Base-by-base conservation (phyloP, 2,113 vertebrate species). In the Syngnathus floridae region DNA sequence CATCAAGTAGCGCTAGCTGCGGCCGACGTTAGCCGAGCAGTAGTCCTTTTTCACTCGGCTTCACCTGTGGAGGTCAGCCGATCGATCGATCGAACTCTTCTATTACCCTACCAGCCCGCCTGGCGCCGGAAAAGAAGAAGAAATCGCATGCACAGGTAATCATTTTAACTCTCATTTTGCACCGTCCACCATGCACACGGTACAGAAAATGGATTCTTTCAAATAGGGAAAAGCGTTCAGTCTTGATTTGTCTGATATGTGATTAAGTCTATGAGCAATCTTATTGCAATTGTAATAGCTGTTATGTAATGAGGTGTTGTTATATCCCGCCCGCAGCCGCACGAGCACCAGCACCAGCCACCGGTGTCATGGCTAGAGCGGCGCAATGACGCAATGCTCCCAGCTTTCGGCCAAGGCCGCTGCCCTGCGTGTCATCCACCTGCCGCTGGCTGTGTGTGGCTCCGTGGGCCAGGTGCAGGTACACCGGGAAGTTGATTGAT, bases 401-500 rank as follows among this genome's bases (percentile, higher is more conserved):
- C 84, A 79, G 59, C 84, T 93, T 84, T 92, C 93, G 62, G 72
- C 97, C 73, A 94, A 90, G 87, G 81, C 88, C 0, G 90, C 86
- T 12, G 92, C 86, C 3, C 80, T 94, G 21, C 89, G 85, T 48
- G 91, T 93, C 43, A 91, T 94, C 64, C 87, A 95, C 74, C 88
- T 95, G 40, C 94, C 95, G 2, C 84, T 94, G 52, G 92, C 92
- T 5, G 92, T 95, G 88, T 95, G 88, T 76, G 80, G 82, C 76
- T 93, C 93, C 35, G 76, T 96, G 70, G 77, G 88, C 11, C 92
- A 94, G 94, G 95, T 97, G 89, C 92, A 66, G 7, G 9, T 49
- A 49, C 59, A 51, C 60, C 31, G n/a, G 10, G 4, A 38, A 38
- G 38, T 40, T 16, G 2, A 13, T 14, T 10, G 4, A 9, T 4